phyloP scores from a whole-genome alignment of 2,888 invertebrate genomes.

The Cacoxenus indagator region DNA sequence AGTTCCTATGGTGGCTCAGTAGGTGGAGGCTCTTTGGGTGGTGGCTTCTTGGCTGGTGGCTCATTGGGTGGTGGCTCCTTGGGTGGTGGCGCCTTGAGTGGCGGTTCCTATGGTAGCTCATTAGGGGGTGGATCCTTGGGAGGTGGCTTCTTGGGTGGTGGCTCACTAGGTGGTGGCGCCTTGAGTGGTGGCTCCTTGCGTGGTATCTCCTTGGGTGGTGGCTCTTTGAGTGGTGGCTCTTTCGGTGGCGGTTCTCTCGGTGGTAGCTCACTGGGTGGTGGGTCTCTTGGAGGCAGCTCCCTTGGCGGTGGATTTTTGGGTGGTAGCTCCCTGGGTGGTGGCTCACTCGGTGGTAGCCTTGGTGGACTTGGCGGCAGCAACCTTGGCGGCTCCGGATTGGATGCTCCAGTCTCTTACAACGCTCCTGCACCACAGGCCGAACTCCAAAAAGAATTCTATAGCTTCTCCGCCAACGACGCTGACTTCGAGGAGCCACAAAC shows the following conservation, averaged over 20 bases:
- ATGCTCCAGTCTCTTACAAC: constrained; percentile 56
- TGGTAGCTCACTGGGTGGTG: constrained; percentile 18
- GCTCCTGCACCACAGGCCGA: constrained; percentile 59
- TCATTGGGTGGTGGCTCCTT: not conserved
- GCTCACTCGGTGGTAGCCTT: constrained; percentile 19
- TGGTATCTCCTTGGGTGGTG: constrained; percentile 12
- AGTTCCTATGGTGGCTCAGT: not conserved
- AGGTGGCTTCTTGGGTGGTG: constrained; percentile 25
- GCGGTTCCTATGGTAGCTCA: constrained; percentile 25
- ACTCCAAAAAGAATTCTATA: constrained; percentile 65
- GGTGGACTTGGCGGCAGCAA: constrained; percentile 25
- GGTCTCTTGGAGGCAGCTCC: constrained; percentile 10
- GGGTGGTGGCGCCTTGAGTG: constrained; percentile 11
- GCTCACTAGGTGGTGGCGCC: constrained; percentile 17
- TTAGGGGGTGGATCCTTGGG: not conserved
- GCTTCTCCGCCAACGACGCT: constrained; percentile 65
- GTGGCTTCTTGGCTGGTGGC: not conserved
- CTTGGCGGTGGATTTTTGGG: constrained; percentile 6
- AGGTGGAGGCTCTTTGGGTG: constrained; percentile 11
- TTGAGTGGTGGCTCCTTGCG: constrained; percentile 20
- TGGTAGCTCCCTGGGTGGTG: constrained; percentile 19
- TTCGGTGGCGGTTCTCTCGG: constrained; percentile 21
- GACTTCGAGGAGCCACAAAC: constrained; percentile 56
- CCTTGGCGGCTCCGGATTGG: constrained; percentile 29
- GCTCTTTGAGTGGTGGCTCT: not conserved